Base-by-base conservation (phyloP, 1,140 invertebrate species). In the Drosophila lini region DNA sequence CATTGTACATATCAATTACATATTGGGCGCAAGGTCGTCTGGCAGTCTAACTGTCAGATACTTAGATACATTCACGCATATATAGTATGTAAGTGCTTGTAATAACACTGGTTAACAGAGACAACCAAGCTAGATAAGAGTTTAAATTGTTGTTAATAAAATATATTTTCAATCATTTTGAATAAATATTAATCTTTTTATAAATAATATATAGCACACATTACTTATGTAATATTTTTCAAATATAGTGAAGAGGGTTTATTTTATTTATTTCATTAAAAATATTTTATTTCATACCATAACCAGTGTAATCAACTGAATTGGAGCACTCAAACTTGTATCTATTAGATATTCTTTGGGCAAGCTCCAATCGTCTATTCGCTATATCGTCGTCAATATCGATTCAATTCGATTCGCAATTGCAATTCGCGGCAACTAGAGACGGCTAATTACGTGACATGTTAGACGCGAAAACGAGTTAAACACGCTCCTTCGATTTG, bases 361-460 rank as follows among this genome's bases (percentile, higher is more conserved):
- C 55, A 41, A 61, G 52, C 42, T 48, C 36, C 40, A 64, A 73
- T 44, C 56, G 60, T 5, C 48, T 19, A 50, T 16, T 34, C 9
- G 6, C 22, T 6, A 44, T 44, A 44, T 47, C 19, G 22, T 32
- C 9, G 31, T 5, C 32, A 9, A 50, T 75, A 74, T 64, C 32
- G 74, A 62, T 40, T 44, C 47, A 22, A 53, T 59, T 65, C 53
- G 50, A 52, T 53, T 56, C 48, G 42, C 42, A 48, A 57, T 55
- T 64, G 50, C 58, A 48, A 25, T 53, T 36, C 13, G 19, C 44
- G 19, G 60, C 28, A 25, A 28, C 52, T 70, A 71, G 61, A 71
- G 42, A 59, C 63, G 74, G 67, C 63, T 88, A 88, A 88, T 86
- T 86, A 86, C 84, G 80, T 80, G 83, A 83, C 84, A 86, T 80